Conservation (phyloP, 2,797 vertebrate genomes). For the Peromyscus eremicus region DNA sequence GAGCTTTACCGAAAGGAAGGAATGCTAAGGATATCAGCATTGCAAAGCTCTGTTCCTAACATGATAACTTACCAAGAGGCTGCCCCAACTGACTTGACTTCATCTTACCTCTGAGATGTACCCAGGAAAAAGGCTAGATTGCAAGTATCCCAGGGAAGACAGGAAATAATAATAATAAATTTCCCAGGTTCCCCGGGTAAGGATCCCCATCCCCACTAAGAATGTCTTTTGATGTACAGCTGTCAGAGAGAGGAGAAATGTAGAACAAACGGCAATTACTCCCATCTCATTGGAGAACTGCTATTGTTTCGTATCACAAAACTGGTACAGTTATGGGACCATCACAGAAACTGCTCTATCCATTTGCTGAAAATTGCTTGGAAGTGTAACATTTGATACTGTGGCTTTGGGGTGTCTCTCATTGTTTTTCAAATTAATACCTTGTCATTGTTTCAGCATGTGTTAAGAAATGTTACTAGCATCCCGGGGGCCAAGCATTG, state of each 20-base stretch:
- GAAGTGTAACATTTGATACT: constrained; percentile 91
- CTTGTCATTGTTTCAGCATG: constrained; percentile 94
- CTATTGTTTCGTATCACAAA: constrained; percentile 75
- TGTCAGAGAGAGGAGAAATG: constrained; percentile 40
- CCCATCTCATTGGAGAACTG: constrained; percentile 72
- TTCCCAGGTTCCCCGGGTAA: constrained; percentile 29
- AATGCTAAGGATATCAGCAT: not conserved
- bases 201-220: not conserved
- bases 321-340: constrained; percentile 83
- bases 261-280: constrained; percentile 52
- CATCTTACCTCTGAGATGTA: constrained; percentile 19
- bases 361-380: constrained; percentile 89
- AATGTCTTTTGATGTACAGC: not conserved
- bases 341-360: constrained; percentile 85
- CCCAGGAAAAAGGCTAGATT: constrained; percentile 33
- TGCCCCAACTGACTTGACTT: not conserved
- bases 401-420: constrained; percentile 90
- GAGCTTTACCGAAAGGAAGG: not conserved
- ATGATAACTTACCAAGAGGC: not conserved
- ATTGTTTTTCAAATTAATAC: constrained; percentile 96
- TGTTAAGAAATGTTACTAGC: constrained; percentile 91
- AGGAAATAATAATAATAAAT: constrained; percentile 63
- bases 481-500: constrained; percentile 91
- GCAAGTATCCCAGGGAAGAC: constrained; percentile 36
- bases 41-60: not conserved